Evolutionary conservation across 1,140 invertebrate genomes (phyloP).

Genomic region (Tetramorium simillimum): DNA sequence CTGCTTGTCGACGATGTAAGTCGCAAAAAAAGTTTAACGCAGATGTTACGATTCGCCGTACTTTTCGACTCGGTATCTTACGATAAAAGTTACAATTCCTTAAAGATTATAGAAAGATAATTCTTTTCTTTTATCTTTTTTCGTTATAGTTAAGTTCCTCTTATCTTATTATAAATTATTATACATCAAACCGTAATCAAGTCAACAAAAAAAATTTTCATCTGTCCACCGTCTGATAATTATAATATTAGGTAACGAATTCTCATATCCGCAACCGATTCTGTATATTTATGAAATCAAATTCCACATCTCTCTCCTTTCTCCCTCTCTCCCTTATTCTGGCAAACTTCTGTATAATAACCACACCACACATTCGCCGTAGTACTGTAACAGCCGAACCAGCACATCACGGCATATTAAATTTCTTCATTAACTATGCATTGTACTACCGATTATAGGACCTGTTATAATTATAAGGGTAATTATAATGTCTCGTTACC

Average conservation of each 20-base stretch:
- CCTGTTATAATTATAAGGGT: conserved; percentile 23
- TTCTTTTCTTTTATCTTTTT: not conserved
- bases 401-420: conserved; percentile 30
- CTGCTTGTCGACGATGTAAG: conserved; percentile 20
- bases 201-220: not conserved
- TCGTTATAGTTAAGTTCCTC: not conserved
- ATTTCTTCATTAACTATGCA: conserved; percentile 57
- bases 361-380: conserved; percentile 19
- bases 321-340: not conserved
- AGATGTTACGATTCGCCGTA: not conserved
- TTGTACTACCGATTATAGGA: conserved; percentile 36
- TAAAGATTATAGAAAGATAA: not conserved
- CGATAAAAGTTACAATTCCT: not conserved
- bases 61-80: not conserved
- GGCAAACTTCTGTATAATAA: conserved; percentile 35
- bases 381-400: conserved; percentile 28
- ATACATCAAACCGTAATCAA: not conserved
- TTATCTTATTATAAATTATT: not conserved
- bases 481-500: conserved; percentile 30
- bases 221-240: not conserved
- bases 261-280: not conserved
- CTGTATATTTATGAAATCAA: conserved; percentile 5
- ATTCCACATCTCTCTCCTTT: not conserved
- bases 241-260: conserved; percentile 18
- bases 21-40: conserved; percentile 32